Evolutionary conservation across 2,797 vertebrate species (phyloP), one percentile per base, ranked within the genome.

Genomic region (Mastacembelus armatus): DNA sequence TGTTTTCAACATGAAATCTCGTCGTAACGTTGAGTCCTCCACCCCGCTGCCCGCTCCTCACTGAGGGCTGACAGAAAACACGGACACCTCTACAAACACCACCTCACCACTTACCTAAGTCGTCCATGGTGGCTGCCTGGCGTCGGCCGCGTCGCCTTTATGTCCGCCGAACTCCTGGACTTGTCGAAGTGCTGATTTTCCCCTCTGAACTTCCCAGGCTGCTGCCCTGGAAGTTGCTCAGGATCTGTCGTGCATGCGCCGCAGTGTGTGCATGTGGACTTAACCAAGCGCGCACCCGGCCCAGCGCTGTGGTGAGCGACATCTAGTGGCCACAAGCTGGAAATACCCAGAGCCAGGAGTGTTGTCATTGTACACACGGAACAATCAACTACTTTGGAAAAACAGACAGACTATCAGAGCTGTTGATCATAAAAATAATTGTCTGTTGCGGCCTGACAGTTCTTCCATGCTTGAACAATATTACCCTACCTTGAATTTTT

Each of bases 51-150:
- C 81, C 78, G 78, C 78, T 86, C 50, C 59, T 62, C 65, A 61
- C 19, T 29, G 49, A 14, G 18, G 26, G 12, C 18, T 27, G 15
- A 0, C 39, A 7, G 35, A 42, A 45, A 38, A 24, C 51, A 16
- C 11, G 1, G 1, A 11, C 24, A 14, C 7, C 3, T 59, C 11
- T 27, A 29, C 4, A 18, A 32, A 24, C 51, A 1, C 2, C 5
- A 35, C 15, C 7, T 6, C 4, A 3, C 1, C 12, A 84, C 89
- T 93, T 68, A 94, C 94, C 94, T 65, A 94, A 75, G 44, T 94
- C 93, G 57, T 94, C 93, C 94, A 94, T 94, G 11, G 51, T 69
- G 60, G 60, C 57, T 68, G 42, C 5, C 77, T 19, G 74, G 6
- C 63, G 74, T 30, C 5, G 43, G 36, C 27, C 66, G 59, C 6